Base-by-base conservation (phyloP, 2,113 vertebrate species). In the Rhinopomastus cyanomelas region DNA sequence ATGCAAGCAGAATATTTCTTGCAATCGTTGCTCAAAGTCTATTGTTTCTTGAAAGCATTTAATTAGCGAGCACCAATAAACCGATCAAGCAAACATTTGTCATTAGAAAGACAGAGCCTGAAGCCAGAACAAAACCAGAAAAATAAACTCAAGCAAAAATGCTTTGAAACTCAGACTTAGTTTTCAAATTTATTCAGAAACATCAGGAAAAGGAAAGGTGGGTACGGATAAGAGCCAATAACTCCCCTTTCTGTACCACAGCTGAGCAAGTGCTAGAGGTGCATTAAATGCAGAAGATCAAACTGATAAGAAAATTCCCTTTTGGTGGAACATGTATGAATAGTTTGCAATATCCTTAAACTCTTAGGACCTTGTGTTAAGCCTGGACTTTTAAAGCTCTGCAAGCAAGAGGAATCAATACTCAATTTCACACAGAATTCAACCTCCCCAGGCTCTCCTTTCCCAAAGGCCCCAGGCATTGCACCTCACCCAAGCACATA, bases 361-460 rank as follows among this genome's bases (percentile, higher is more conserved):
- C 16, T 67, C 46, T 51, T 30, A 56, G 32, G 14, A 15, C 56
- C 22, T 36, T 21, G 44, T 90, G 30, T 49, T 82, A 59, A 82
- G 42, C 56, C 17, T 73, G 23, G 49, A 77, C 22, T 76, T 81
- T 77, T 36, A 93, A 90, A 96, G 62, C 51, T 82, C 30, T 69
- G 52, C 18, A 12, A 94, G 69, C 60, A 80, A 88, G 67, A 91
- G 26, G 16, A 94, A 95, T 95, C 92, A 88, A 96, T 97, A 93
- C 85, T 93, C 74, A 94, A 62, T 96, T 97, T 95, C 88, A 74
- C 52, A 88, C 86, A 84, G 68, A 77, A 81, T 87, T 82, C 67
- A 19, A n/a, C 3, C 14, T 83, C 76, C 60, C 46, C 55, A 69
- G n/a, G 55, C 55, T 85, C 60, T 83, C 9, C 32, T 94, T 39